These are phyloP conservation scores for Labroides dimidiatus DNA, from an alignment of 2,797 vertebrate genomes.

Conservation along the genomic window DNA sequence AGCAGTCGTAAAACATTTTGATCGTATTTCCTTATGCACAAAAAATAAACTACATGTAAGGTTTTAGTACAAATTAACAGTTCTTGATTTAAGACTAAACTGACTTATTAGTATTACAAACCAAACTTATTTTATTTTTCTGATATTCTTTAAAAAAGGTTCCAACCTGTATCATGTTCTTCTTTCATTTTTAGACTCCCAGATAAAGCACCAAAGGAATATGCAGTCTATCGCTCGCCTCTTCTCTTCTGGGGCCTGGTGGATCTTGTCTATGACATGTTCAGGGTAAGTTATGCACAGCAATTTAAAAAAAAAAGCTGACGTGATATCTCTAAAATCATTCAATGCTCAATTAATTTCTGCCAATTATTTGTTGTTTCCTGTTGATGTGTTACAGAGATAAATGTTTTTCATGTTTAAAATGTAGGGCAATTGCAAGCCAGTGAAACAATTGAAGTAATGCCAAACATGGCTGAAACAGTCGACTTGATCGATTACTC, in stretches of 20 bases:
- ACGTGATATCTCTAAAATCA: background rate
- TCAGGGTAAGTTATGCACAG: conserved; percentile 87
- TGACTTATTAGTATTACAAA: background rate
- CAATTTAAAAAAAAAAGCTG: background rate
- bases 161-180: background rate
- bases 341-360: background rate
- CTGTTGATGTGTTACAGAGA: no score
- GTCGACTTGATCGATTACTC: no score
- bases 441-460: no score
- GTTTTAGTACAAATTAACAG: background rate
- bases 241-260: conserved; percentile 99
- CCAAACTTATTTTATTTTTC: background rate
- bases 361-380: background rate
- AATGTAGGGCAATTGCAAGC: no score
- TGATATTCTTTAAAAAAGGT: background rate
- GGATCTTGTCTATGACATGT: conserved; percentile 98
- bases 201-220: conserved; percentile 95
- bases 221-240: conserved; percentile 92
- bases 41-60: background rate
- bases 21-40: no score
- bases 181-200: conserved; percentile 84
- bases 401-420: no score
- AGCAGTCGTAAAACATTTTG: no score
- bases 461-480: no score
- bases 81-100: background rate